Base-by-base conservation (phyloP, 2,797 vertebrate genomes). In the Alouatta caraya region DNA sequence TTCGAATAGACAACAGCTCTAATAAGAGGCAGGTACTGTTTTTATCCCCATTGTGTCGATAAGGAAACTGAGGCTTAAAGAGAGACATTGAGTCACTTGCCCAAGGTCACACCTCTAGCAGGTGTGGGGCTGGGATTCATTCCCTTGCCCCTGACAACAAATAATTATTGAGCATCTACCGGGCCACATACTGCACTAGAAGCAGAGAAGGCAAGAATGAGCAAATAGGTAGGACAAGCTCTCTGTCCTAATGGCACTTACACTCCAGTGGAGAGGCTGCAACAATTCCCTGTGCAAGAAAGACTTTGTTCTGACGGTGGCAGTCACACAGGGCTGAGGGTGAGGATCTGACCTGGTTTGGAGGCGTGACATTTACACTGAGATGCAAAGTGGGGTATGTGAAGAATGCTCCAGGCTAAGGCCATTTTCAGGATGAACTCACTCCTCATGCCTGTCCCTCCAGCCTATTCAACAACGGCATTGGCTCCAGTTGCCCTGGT, bases 281-380 rank as follows among this genome's bases (percentile, higher is more conserved):
- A 21, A 4, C 12, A 21, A 5, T 4, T 5, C 19, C 14, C 4
- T 3, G 3, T 1, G 0, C 14, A 11, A 8, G 37, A 4, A 15
- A 5, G 2, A 52, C 12, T 88, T 52, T 28, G 10, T 30, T 61
- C 52, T 22, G 52, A 88, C 7, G 3, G 8, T 28, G 37, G 70
- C 11, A 19, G 9, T 3, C 52, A 22, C 21, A 22, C 21, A 52
- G 57, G 30, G 70, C 46, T 12, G 55, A 33, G 44, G 8, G 37
- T 14, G 17, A 42, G 28, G 55, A 8, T 50, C 22, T 52, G 86
- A 46, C 85, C 78, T 4, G 19, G 46, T 64, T 37, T 42, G 19
- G 21, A 89, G n/a, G 33, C 19, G 33, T 33, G 57, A 42, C 92
- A 26, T 75, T 82, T 48, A 39, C 72, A 10, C 22, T 57, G 85